Evolutionary conservation across 2,113 vertebrate genomes (phyloP).

Genomic region (Myotis yumanensis): DNA sequence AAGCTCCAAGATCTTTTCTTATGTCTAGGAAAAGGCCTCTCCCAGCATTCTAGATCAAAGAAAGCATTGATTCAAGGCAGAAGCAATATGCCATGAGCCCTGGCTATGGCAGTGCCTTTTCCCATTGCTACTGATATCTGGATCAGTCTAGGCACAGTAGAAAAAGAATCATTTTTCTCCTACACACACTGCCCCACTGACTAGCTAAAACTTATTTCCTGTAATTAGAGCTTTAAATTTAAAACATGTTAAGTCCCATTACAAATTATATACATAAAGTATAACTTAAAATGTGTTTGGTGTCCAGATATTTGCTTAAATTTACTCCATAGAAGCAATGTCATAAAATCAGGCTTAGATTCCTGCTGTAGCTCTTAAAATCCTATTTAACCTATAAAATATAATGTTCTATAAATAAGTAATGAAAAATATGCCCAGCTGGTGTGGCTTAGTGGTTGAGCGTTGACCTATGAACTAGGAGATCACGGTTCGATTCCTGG

Average conservation of each 20-base stretch:
- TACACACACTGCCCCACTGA: not conserved
- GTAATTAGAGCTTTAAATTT: slow-evolving; percentile 13
- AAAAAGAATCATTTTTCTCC: not conserved
- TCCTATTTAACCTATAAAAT: not conserved
- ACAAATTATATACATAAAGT: slow-evolving; percentile 35
- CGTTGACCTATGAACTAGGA: too few species aligned
- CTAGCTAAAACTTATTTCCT: slow-evolving; percentile 9
- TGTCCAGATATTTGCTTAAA: slow-evolving; percentile 20
- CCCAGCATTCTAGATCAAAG: not conserved
- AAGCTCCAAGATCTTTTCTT: slow-evolving; percentile 1
- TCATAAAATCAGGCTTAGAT: slow-evolving; percentile 8
- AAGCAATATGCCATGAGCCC: not conserved
- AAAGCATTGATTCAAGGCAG: not conserved
- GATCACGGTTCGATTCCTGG: too few species aligned
- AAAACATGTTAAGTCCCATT: slow-evolving; percentile 47
- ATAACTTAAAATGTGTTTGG: slow-evolving; percentile 39
- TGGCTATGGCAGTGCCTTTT: not conserved
- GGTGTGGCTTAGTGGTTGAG: too few species aligned
- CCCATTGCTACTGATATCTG: not conserved
- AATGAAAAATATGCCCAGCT: not conserved
- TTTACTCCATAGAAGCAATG: not conserved
- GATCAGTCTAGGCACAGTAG: not conserved
- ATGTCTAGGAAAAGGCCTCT: not conserved
- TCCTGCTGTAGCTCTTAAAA: not conserved
- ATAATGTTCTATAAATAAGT: slow-evolving; percentile 29